A percentile compares a stretch with the other conserved stretches of the same genome.
Conservation (phyloP, 2,888 invertebrate species). For the Busseola fusca region DNA sequence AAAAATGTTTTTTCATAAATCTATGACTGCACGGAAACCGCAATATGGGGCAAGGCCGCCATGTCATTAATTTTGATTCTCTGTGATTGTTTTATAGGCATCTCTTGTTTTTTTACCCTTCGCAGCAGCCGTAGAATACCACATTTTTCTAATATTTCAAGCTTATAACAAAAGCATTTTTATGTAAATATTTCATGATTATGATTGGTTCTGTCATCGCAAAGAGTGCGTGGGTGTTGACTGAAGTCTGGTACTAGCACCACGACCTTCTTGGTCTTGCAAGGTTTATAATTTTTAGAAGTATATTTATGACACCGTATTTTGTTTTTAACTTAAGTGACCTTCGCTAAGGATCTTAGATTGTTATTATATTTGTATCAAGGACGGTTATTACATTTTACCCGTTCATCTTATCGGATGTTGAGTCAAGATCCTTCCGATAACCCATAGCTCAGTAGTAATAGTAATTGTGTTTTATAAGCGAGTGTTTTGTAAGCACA, state of each 20-base stretch:
- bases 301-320: slow-evolving; percentile 45
- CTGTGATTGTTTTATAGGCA: slow-evolving; percentile 70
- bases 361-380: slow-evolving; percentile 35
- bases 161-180: slow-evolving; percentile 46
- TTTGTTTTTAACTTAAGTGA: slow-evolving; percentile 42
- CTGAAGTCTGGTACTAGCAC: slow-evolving; percentile 38
- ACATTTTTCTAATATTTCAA: slow-evolving; percentile 11
- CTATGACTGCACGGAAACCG: slow-evolving; percentile 52
- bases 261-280: slow-evolving; percentile 40
- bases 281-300: slow-evolving; percentile 48
- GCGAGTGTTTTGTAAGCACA: slow-evolving; percentile 60
- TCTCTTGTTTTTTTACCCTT: slow-evolving; percentile 56
- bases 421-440: slow-evolving; percentile 37
- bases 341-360: slow-evolving; percentile 30
- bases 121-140: slow-evolving; percentile 40
- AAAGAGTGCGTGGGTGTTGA: slow-evolving; percentile 43
- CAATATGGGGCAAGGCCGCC: slow-evolving; percentile 73
- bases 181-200: slow-evolving; percentile 48
- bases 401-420: slow-evolving; percentile 32
- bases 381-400: slow-evolving; percentile 32
- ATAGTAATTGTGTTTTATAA: slow-evolving; percentile 48
- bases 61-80: slow-evolving; percentile 70
- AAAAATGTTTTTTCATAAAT: slow-evolving; percentile 60
- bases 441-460: slow-evolving; percentile 14
- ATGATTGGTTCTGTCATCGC: slow-evolving; percentile 51